These are phyloP conservation scores for Podiceps cristatus DNA, from an alignment of 2,113 vertebrate genomes.

Conservation along the genomic window DNA sequence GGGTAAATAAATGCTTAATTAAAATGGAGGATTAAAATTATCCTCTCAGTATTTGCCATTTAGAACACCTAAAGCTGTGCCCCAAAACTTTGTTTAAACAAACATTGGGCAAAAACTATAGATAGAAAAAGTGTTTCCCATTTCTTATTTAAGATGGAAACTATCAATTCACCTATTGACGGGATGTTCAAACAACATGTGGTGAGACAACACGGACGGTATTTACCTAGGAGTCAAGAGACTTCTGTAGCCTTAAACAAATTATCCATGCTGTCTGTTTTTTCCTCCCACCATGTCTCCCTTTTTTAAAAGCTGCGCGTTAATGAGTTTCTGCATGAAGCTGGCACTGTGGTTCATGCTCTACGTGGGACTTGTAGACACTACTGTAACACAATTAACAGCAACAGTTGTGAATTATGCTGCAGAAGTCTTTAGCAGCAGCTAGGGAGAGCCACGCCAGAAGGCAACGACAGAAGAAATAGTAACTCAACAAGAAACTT, in stretches of 20 bases:
- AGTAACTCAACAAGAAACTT: neutral
- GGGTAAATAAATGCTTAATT: neutral
- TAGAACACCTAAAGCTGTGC: neutral
- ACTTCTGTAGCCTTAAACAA: neutral
- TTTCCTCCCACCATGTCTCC: neutral
- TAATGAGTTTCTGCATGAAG: neutral
- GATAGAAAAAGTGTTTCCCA: neutral
- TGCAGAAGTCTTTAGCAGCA: neutral
- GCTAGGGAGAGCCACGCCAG: neutral
- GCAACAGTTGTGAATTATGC: neutral
- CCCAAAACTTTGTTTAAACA: neutral
- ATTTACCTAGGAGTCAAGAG: neutral
- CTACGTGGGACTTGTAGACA: neutral
- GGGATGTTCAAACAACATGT: neutral
- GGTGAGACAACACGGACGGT: neutral
- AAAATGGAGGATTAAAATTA: neutral
- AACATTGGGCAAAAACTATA: neutral
- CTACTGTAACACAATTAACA: neutral
- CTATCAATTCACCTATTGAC: neutral
- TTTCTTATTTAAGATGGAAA: neutral
- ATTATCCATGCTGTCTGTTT: neutral
- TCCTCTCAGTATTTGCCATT: fast-evolving
- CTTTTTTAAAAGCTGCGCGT: neutral
- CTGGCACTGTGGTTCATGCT: neutral
- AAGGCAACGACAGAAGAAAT: neutral